Evolutionary conservation across 2,113 vertebrate species (phyloP).

Genomic region (Neotragus pygmaeus): DNA sequence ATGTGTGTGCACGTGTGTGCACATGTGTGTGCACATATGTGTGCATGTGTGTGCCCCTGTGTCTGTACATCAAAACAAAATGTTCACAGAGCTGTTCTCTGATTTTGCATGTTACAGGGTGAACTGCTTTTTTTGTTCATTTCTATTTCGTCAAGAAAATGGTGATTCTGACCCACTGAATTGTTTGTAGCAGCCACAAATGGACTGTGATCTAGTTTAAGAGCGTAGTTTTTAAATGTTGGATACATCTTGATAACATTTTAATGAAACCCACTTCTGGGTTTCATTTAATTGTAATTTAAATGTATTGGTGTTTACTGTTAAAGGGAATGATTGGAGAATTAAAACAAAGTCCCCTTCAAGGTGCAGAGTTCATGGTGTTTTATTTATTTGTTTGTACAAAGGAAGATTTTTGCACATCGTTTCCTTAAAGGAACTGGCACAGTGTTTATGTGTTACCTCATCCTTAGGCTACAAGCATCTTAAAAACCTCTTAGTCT

Average conservation of each 20-base stretch:
- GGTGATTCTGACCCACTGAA: background rate
- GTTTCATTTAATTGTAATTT: background rate
- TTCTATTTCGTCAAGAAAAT: background rate
- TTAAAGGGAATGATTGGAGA: background rate
- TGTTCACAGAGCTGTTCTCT: background rate
- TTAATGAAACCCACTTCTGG: constrained; percentile 5
- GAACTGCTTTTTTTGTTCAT: background rate
- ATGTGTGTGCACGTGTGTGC: background rate
- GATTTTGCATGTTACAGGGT: background rate
- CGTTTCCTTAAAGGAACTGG: background rate
- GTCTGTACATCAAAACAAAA: background rate
- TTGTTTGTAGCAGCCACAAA: background rate
- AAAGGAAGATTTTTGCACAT: background rate
- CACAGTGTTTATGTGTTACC: background rate
- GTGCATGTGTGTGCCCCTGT: background rate
- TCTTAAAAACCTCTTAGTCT: background rate
- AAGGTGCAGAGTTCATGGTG: background rate
- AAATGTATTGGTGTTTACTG: background rate
- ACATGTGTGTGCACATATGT: background rate
- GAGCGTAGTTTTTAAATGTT: background rate
- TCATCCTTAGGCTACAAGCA: background rate
- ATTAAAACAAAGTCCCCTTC: background rate
- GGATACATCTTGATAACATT: background rate
- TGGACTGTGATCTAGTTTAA: background rate
- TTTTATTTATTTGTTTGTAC: background rate